A percentile compares a stretch with the other conserved stretches of the same genome.
Conservation (phyloP, 2,113 vertebrate species). For the Atrichornis clamosus region DNA sequence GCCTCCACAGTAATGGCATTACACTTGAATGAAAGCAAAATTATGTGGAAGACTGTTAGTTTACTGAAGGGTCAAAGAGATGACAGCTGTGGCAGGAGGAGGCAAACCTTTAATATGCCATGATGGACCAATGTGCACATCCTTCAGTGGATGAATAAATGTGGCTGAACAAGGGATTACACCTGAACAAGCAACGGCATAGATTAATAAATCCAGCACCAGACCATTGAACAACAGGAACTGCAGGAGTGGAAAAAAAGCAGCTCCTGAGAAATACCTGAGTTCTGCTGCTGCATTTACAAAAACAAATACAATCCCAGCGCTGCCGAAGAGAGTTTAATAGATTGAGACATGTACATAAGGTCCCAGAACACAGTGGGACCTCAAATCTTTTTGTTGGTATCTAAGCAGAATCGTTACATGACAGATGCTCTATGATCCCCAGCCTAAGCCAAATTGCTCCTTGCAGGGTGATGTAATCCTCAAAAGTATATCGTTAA, state of each 20-base stretch:
- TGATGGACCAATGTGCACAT: constrained; percentile 34
- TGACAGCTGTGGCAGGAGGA: background rate
- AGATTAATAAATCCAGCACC: background rate
- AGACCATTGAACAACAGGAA: background rate
- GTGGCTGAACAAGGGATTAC: constrained; percentile 11
- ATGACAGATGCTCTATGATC: background rate
- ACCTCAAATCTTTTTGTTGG: background rate
- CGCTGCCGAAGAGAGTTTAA: background rate
- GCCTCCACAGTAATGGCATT: background rate
- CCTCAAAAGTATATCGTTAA: background rate
- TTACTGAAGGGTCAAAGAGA: constrained; percentile 43
- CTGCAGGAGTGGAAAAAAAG: background rate
- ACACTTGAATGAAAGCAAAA: constrained; percentile 45
- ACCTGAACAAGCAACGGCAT: constrained; percentile 19
- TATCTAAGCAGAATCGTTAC: background rate
- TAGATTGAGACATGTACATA: background rate
- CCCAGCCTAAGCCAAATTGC: background rate
- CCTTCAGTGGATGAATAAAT: constrained; percentile 15
- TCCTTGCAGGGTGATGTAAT: constrained; percentile 11
- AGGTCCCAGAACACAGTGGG: background rate
- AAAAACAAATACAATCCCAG: background rate
- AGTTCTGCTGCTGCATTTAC: background rate
- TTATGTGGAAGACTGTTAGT: constrained; percentile 29
- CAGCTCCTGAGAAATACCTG: background rate
- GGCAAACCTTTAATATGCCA: constrained; percentile 39